These are phyloP conservation scores for Anorthoa munda DNA, from an alignment of 2,888 invertebrate species.

Conservation along the genomic window DNA sequence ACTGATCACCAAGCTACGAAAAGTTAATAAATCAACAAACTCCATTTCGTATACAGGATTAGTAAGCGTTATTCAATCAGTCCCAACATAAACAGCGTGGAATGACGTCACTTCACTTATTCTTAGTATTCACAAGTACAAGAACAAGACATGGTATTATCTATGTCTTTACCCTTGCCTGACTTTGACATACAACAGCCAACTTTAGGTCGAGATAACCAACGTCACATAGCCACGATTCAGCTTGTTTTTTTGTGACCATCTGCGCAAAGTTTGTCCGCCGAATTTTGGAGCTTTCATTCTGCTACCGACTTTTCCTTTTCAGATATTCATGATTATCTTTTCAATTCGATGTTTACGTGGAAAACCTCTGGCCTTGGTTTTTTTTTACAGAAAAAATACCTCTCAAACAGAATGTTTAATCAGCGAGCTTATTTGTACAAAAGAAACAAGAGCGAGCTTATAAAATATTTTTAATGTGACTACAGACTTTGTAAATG, in stretches of 20 bases:
- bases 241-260: background rate
- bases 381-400: constrained; percentile 14
- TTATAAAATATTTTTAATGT: constrained; percentile 48
- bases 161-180: background rate
- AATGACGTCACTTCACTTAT: no score
- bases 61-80: background rate
- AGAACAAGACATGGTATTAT: background rate
- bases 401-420: constrained; percentile 38
- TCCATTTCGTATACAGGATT: background rate
- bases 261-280: background rate
- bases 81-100: background rate
- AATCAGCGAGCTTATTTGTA: constrained; percentile 15
- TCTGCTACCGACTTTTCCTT: background rate
- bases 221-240: background rate
- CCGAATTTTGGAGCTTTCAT: constrained; percentile 6
- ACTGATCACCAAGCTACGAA: background rate
- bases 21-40: background rate
- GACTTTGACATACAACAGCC: background rate
- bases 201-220: background rate
- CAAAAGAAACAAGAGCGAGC: constrained; percentile 44
- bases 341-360: constrained; percentile 18
- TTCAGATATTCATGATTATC: constrained; percentile 12
- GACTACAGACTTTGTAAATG: constrained; percentile 32
- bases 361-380: constrained; percentile 8
- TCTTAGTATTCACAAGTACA: background rate